Evolutionary conservation across 1,140 invertebrate species (phyloP).

Genomic region (Cydia splendana): DNA sequence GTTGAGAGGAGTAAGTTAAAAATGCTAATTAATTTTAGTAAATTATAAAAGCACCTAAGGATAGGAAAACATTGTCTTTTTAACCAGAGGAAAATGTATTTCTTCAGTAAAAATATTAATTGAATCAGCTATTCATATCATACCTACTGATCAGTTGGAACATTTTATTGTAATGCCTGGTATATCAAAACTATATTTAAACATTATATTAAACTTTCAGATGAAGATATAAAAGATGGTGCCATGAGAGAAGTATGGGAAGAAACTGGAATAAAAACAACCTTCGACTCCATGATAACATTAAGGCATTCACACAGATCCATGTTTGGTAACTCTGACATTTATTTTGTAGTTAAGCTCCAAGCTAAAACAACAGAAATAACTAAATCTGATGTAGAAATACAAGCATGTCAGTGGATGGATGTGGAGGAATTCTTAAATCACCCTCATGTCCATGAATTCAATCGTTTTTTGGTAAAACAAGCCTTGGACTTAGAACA

Average conservation of each 20-base stretch:
- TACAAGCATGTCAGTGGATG: constrained; percentile 91
- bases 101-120: background rate
- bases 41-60: too few species aligned
- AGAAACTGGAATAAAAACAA: constrained; percentile 90
- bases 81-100: background rate
- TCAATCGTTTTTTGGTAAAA: constrained; percentile 85
- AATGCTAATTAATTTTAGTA: background rate
- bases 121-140: background rate
- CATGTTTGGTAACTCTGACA: constrained; percentile 90
- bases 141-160: background rate
- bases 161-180: too few species aligned
- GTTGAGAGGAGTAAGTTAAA: constrained; percentile 87
- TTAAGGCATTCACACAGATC: constrained; percentile 86
- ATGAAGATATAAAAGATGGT: constrained; percentile 89
- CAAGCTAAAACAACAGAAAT: constrained; percentile 84
- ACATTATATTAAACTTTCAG: constrained; percentile 70
- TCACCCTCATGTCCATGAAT: constrained; percentile 87
- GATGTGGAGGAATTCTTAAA: constrained; percentile 86
- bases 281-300: constrained; percentile 88
- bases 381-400: constrained; percentile 86
- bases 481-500: constrained; percentile 85
- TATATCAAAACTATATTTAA: too few species aligned
- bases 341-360: constrained; percentile 89
- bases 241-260: constrained; percentile 92
- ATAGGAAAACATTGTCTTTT: background rate